Percentiles rank a stretch among this genome's conserved stretches.
phyloP scores from a whole-genome alignment of 2,888 invertebrate genomes.

The Formica aserva region DNA sequence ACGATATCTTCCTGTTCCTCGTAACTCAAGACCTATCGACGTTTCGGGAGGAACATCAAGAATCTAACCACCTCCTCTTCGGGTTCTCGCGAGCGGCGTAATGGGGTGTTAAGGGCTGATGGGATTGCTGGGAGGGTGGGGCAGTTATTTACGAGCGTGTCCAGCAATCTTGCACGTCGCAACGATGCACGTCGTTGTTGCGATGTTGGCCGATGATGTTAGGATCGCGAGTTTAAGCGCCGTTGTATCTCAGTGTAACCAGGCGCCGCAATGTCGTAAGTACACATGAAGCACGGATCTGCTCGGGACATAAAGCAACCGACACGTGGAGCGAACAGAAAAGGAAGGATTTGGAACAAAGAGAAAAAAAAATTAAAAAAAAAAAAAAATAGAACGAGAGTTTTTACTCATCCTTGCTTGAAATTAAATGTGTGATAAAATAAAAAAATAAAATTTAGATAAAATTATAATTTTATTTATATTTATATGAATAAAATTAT shows the following conservation, averaged over 20 bases:
- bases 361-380: too few relatives aligned
- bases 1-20: background rate
- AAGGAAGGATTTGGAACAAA: background rate
- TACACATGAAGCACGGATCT: slow-evolving; percentile 53
- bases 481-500: background rate
- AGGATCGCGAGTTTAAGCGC: slow-evolving; percentile 48
- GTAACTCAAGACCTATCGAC: slow-evolving; percentile 18
- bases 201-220: slow-evolving; percentile 27
- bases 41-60: slow-evolving; percentile 11
- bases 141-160: slow-evolving; percentile 73
- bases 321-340: slow-evolving; percentile 31
- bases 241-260: slow-evolving; percentile 71
- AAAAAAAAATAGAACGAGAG: background rate
- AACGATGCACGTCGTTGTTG: slow-evolving; percentile 60
- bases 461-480: background rate
- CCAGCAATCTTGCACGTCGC: slow-evolving; percentile 71
- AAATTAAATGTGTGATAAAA: background rate
- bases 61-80: background rate
- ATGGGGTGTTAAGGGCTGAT: slow-evolving; percentile 53
- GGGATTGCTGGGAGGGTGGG: slow-evolving; percentile 38
- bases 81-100: slow-evolving; percentile 18
- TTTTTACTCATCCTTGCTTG: background rate
- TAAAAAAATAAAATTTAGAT: background rate
- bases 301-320: slow-evolving; percentile 25
- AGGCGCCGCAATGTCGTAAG: slow-evolving; percentile 64